Evolutionary conservation across 2,113 vertebrate species (phyloP), one percentile per base, ranked within the genome.

Genomic region (Dicrurus megarhynchus): DNA sequence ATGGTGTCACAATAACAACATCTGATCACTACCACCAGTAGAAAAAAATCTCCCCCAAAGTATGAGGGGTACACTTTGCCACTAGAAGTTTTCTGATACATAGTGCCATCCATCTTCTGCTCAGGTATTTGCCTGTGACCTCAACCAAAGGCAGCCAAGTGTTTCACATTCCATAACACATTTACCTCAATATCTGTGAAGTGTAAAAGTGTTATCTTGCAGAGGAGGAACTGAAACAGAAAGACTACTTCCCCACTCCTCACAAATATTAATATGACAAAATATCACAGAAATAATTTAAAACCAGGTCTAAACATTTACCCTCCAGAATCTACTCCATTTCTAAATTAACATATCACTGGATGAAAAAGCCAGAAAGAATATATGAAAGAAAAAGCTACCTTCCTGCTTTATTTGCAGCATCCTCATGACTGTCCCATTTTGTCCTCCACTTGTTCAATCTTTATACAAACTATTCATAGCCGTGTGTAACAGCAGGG

Each of bases 241-340:
- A 95, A 84, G 37, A 56, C 22, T 70, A 49, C 1, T 2, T 57
- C 14, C 9, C 13, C 16, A 22, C 11, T 85, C 44, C 32, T 85
- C 28, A 30, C 37, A 65, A 74, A 80, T 2, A 74, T 8, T 18
- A 65, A 23, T 63, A 39, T 39, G 49, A 83, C 18, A 61, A 89
- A 82, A 64, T 82, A 84, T 18, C 44, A 75, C 28, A 56, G 87
- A 90, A 93, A 70, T 39, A 46, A 50, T 50, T 90, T 80, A 35
- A 78, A 81, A 55, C 7, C 2, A 44, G 11, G 55, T 44, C 55
- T 84, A 65, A 92, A 70, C 20, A 83, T 20, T 87, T 69, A 47
- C 3, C 1, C 8, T 76, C 11, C 1, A 1, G 53, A 80, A 64
- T 69, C 27, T 88, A 39, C 21, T 55, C 13, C 0, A 8, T 33